Conservation (phyloP, 1,140 invertebrate species). For the Paralvinella palmiformis region DNA sequence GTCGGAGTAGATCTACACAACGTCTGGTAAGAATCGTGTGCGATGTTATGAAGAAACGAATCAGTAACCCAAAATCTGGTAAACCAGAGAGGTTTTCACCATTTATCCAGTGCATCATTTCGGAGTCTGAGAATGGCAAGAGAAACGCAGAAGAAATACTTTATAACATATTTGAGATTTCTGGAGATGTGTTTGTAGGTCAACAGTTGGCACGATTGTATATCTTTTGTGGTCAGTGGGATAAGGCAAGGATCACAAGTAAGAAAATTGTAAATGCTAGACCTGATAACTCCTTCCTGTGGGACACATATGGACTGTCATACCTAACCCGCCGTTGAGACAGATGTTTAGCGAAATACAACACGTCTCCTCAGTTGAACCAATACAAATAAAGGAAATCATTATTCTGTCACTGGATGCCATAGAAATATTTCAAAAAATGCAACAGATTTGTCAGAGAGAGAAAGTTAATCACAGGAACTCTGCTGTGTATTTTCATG, state of each 20-base stretch:
- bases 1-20: conserved; percentile 1
- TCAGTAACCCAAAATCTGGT: conserved; percentile 5
- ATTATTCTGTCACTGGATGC: no score
- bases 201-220: conserved; percentile 28
- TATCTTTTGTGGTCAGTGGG: conserved; percentile 25
- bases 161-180: conserved; percentile 19
- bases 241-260: conserved; percentile 22
- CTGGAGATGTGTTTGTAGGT: conserved; percentile 24
- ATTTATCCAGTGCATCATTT: conserved; percentile 22
- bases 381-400: no score
- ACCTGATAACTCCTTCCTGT: conserved; percentile 27
- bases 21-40: conserved; percentile 22
- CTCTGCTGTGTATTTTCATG: no score
- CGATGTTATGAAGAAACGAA: conserved; percentile 23
- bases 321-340: no score
- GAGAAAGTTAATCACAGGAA: no score
- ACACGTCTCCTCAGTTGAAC: no score
- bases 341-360: no score
- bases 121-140: conserved; percentile 19
- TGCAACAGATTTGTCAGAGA: no score
- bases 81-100: conserved; percentile 21
- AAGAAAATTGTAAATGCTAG: conserved; percentile 17
- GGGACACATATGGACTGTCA: conserved; percentile 32
- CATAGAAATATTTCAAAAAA: no score
- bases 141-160: conserved; percentile 22